Base-by-base conservation (phyloP, 2,888 invertebrate species). In the Parascotia fuliginaria region DNA sequence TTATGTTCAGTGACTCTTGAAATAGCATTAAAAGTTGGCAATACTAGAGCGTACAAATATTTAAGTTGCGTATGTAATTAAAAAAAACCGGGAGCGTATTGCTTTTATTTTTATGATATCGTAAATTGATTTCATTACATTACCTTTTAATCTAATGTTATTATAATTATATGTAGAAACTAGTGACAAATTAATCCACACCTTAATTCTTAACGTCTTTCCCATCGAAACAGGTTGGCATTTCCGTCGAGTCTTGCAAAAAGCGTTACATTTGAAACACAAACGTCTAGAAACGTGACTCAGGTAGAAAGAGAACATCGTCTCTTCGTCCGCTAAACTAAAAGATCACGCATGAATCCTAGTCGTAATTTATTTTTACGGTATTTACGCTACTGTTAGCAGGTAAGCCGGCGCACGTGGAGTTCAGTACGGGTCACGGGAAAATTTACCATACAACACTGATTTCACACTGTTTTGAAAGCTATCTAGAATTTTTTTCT, bases 281-380 rank as follows among this genome's bases (percentile, higher is more conserved):
- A 43, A 45, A 11, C n/a, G 24, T 24, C 7, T 24, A 24, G 24
- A 24, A 65, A 74, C 77, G 75, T 79, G 77, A 76, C 74, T 63
- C 11, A 47, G 13, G 45, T 69, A 41, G 39, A 59, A 64, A 65
- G 55, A 65, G 58, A 61, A 34, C 38, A 44, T 34, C 51, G 51
- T 56, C 53, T 58, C 45, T 34, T 59, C 55, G 43, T 40, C 12
- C 29, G 59, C 51, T 51, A 65, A 65, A 52, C 37, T 59, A 28
- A 39, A 56, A 51, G 56, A 62, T 64, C 64, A 54, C 62, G 60
- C 63, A 58, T 60, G 53, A 44, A 52, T 41, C 45, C 58, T 41
- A n/a, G n/a, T 46, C 47, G n/a, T n/a, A n/a, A n/a, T 64, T 65
- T 49, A 12, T 24, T 51, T 60, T 58, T 45, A 63, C 49, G 65